phyloP scores from a whole-genome alignment of 2,797 vertebrate genomes.

The Phalloptychus januarius region DNA sequence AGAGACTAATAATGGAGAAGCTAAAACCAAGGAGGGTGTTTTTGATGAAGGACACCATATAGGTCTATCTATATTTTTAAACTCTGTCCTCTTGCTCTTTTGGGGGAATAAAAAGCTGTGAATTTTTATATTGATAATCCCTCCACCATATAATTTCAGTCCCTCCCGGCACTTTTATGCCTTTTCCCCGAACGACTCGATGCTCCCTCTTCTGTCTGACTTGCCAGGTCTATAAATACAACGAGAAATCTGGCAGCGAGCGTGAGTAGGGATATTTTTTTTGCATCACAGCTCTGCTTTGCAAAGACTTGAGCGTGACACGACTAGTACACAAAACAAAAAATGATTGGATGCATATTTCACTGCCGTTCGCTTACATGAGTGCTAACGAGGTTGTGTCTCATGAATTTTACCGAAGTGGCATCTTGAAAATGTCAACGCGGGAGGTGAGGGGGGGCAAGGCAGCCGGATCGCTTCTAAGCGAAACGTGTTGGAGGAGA shows the following conservation, averaged over 20 bases:
- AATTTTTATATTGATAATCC: conserved; percentile 66
- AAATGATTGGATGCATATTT: conserved; percentile 42
- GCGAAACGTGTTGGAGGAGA: conserved; percentile 46
- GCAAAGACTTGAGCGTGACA: conserved; percentile 25
- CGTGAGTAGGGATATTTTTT: conserved; percentile 38
- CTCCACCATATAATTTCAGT: conserved; percentile 54
- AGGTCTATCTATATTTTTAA: conserved; percentile 53
- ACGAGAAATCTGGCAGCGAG: conserved; percentile 62
- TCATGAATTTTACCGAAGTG: conserved; percentile 55
- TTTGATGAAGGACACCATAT: conserved; percentile 52
- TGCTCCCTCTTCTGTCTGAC: conserved; percentile 64
- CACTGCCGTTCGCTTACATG: conserved; percentile 12
- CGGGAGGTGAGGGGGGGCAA: background rate
- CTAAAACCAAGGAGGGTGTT: conserved; percentile 45
- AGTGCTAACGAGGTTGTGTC: conserved; percentile 14
- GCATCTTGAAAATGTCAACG: conserved; percentile 55
- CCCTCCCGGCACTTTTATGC: conserved; percentile 48
- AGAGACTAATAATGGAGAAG: conserved; percentile 54
- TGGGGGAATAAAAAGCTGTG: conserved; percentile 37
- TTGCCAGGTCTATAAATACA: conserved; percentile 71
- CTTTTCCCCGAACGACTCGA: conserved; percentile 54
- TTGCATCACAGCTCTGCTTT: conserved; percentile 22
- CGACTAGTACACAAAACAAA: conserved; percentile 32
- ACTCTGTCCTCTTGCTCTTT: conserved; percentile 29
- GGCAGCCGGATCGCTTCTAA: conserved; percentile 36